Base-by-base conservation (phyloP, 2,888 invertebrate species). In the Nasonovia ribisnigri region DNA sequence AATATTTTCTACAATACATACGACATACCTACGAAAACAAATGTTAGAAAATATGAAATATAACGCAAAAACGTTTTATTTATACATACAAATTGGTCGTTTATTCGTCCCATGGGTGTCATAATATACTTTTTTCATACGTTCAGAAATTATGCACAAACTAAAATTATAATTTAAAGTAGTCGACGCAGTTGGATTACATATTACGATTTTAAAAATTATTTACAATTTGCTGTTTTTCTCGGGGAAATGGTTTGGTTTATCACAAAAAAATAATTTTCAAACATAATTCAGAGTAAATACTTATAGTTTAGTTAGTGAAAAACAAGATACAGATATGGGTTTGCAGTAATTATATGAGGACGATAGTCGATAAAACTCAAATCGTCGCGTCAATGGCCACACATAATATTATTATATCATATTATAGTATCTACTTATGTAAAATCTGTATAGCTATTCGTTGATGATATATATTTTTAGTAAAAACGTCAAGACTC, bases 11-110 rank as follows among this genome's bases (percentile, higher is more conserved):
- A 16, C 16, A 36, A 67, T 6, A 36, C 36, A 67, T 67, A 67
- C 6, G 13, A 86, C 42, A 8, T 87, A 36, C 84, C 36, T 84
- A 36, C 16, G 26, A 84, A 84, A n/a, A 67, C 1, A 84, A 84
- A 84, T 84, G 84, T 26, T 84, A 84, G 43, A 84, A 43, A 43
- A 84, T 84, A 43, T 84, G 84, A 84, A 84, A 43, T 84, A 84
- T 84, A 43, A 84, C 13, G 16, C 87, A 11, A 51, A 36, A 51
- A 8, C 87, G 87, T 88, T 88, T 88, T 88, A 88, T 88, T 51
- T 51, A 88, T 51, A 51, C 48, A 88, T 51, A 88, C 1, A 36
- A 88, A 88, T 87, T 20, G 48, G 87, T n/a, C 51, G 24, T 87
- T 87, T 87, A 87, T 88, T 51, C 24, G 2, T 88, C 87, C 36